Percentiles rank a stretch among this genome's conserved stretches.
Conservation (phyloP, 23 tunicate species). For the Halocynthia roretzi region DNA sequence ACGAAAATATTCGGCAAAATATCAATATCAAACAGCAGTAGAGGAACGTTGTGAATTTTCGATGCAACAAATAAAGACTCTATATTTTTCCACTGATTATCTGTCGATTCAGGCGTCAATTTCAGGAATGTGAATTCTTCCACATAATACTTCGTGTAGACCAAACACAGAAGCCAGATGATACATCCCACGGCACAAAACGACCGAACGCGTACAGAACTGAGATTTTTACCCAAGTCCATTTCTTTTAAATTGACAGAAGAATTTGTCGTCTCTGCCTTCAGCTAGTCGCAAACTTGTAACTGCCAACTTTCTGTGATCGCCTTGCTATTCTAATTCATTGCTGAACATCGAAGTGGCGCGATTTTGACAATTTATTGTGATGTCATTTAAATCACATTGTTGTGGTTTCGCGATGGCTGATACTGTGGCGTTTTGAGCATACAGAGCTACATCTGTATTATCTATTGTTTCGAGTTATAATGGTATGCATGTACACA, state of each 20-base stretch:
- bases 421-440: too few relatives aligned
- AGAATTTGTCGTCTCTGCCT: too few relatives aligned
- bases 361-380: too few relatives aligned
- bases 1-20: conserved; percentile 70
- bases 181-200: conserved; percentile 4
- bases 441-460: too few relatives aligned
- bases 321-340: too few relatives aligned
- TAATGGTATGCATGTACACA: too few relatives aligned
- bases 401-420: too few relatives aligned
- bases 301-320: too few relatives aligned
- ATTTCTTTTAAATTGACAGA: background rate
- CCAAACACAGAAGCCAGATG: conserved; percentile 10
- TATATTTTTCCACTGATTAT: conserved; percentile 32
- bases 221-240: conserved; percentile 13
- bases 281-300: background rate
- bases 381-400: too few relatives aligned
- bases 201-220: conserved; percentile 19
- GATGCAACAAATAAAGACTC: conserved; percentile 22
- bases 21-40: conserved; percentile 66
- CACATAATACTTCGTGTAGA: conserved; percentile 16
- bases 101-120: conserved; percentile 24
- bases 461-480: too few relatives aligned
- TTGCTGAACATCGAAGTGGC: too few relatives aligned
- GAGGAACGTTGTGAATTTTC: conserved; percentile 26
- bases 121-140: conserved; percentile 37